Base-by-base conservation (phyloP, 2,888 invertebrate genomes). In the Mimumesa dahlbomi region DNA sequence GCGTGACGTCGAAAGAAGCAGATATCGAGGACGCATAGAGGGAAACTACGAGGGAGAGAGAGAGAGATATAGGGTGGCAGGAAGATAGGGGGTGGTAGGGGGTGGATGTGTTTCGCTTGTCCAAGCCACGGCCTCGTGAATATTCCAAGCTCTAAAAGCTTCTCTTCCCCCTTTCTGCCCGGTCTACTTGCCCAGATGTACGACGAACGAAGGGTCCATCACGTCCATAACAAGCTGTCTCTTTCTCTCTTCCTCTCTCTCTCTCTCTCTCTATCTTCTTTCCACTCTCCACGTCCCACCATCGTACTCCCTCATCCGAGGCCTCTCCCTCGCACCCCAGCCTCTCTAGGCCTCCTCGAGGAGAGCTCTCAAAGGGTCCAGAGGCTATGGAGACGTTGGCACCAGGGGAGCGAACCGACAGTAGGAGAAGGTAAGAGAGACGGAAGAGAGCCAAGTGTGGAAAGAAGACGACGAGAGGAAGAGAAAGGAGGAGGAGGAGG, bases 121-220 rank as follows among this genome's bases (percentile, higher is more conserved):
- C 86, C 86, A 82, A 82, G 82, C 79, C 77, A 79, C 74, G 79
- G 78, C 75, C 82, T 87, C 85, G 87, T 89, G 89, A 89, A 89
- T 89, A 89, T 89, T 89, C 89, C 87, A 89, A 84, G 86, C 87
- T 89, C 88, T 89, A 88, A 89, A 89, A 89, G 89, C 84, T 85
- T 84, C 84, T 76, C 79, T 82, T 73, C 81, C 82, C 80, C 64
- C 71, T 66, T 66, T 67, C 74, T 81, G 74, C 74, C 76, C 73
- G 70, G 64, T 74, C 70, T 71, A 71, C 66, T 74, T 78, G 75
- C 74, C 75, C 78, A 75, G 71, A 79, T 81, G 71, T 76, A 81
- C 80, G 81, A 85, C 87, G 86, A 86, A 86, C 82, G 84, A 82
- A 87, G 89, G 88, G 87, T 89, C 88, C 88, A 87, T 88, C 88